Evolutionary conservation across 2,888 invertebrate genomes (phyloP), one percentile per base, ranked within the genome.

Genomic region (Seladonia tumulorum): DNA sequence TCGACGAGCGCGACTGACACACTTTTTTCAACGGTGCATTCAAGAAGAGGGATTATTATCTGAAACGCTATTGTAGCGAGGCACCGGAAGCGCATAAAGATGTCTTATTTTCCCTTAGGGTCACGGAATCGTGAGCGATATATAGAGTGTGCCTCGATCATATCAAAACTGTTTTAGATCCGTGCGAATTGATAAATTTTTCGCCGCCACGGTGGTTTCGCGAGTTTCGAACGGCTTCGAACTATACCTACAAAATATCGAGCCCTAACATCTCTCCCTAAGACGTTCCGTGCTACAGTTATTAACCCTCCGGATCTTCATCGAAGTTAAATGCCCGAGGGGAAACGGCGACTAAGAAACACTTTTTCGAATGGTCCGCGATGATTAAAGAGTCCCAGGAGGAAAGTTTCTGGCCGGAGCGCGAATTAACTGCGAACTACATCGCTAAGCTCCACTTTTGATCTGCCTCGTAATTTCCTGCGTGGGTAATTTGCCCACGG

Each of bases 371-470:
- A 76, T 79, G 63, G 5, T 72, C 73, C 66, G 75, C 47, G 66
- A 66, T 79, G 83, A 85, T 85, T 83, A 85, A 83, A 85, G 75
- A 79, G 75, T 22, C 63, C 35, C 39, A 4, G 5, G 53, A 72
- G 75, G 25, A 66, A 79, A 79, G 83, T 83, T 79, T 29, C 63
- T 72, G 72, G 53, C 12, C 45, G 12, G 63, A 72, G 82, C 74
- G 83, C 77, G 76, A 84, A 79, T 85, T 83, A 83, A 79, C 85
- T 76, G 83, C 78, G 83, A 85, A 81, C 72, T 81, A 76, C 76
- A 60, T 45, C 72, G 82, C 83, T 71, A 82, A 85, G 83, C 85
- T 85, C 85, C 83, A 72, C 79, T 83, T 85, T 76, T 76, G 79
- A 79, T 76, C 75, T 71, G 45, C 75, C 60, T 66, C 63, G 83